Evolutionary conservation across 2,113 vertebrate species (phyloP).

Genomic region (Forbesichthys papilliferus): DNA sequence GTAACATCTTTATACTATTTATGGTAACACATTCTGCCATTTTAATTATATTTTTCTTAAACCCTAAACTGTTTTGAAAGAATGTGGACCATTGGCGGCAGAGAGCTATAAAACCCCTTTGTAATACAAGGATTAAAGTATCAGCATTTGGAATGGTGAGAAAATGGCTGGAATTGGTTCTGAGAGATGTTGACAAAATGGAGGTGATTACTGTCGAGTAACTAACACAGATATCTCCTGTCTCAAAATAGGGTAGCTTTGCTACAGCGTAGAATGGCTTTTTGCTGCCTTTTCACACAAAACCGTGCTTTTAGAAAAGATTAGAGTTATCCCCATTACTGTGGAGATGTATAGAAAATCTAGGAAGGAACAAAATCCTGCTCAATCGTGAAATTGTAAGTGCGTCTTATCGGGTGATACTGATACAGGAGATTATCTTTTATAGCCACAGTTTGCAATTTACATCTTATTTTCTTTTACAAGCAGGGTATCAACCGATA

Average conservation of each 20-base stretch:
- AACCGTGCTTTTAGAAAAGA: constrained; percentile 18
- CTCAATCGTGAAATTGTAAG: constrained; percentile 2
- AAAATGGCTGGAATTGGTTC: not conserved
- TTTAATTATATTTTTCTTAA: not conserved
- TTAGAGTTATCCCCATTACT: constrained; percentile 24
- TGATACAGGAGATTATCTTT: constrained; percentile 32
- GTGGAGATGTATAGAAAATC: constrained; percentile 3
- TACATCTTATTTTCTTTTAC: not conserved
- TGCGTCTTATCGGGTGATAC: constrained; percentile 13
- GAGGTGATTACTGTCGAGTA: not conserved
- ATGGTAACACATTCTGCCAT: too few relatives aligned
- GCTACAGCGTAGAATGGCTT: constrained; percentile 12
- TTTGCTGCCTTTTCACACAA: constrained; percentile 9
- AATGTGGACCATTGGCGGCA: not conserved
- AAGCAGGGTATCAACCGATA: not conserved
- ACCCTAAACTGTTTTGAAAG: not conserved
- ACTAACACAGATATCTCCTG: constrained; percentile 11
- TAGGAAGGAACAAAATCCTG: constrained; percentile 14
- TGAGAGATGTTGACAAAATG: constrained; percentile 15
- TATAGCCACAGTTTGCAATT: constrained; percentile 22
- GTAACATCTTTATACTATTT: too few relatives aligned
- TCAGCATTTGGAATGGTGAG: constrained; percentile 3
- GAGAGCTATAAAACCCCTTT: not conserved
- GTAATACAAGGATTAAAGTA: constrained; percentile 10
- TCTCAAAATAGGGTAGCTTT: constrained; percentile 35